Evolutionary conservation across 2,113 vertebrate genomes (phyloP), one percentile per base, ranked within the genome.

Genomic region (Psittacula cyanocephala): DNA sequence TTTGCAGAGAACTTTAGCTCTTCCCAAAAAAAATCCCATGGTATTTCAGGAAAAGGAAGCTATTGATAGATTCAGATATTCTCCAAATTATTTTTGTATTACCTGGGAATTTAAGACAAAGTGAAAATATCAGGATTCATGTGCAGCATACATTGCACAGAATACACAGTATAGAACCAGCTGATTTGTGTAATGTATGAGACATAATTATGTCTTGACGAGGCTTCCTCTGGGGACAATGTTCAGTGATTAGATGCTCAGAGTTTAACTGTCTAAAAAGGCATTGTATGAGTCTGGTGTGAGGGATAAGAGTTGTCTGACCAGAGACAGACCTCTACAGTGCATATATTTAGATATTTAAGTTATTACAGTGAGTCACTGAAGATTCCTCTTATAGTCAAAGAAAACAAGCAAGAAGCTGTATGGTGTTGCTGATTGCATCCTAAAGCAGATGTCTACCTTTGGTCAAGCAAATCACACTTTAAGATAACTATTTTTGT

Each of bases 41-140:
- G 35, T 44, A 35, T 77, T 85, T 55, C 23, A 16, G 57, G 62
- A 17, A 75, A 68, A 64, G 8, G 19, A 27, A 74, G 29, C 4
- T 85, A 8, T 17, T 74, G 55, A 33, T 12, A 75, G 8, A 23
- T 64, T 60, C 29, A 39, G 22, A 9, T 65, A 10, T 14, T 81
- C 23, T 75, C 44, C 23, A 29, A 3, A 1, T 0, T n/a, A 22
- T 19, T 60, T 23, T 15, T n/a, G 1, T 15, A 9, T n/a, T 69
- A 33, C 35, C 25, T 64, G 43, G 8, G 6, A 7, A 69, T 59
- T 74, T 78, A 52, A 43, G 17, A 43, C 9, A 17, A 50, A 88
- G 25, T 17, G 28, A 65, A 65, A 84, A 67, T 53, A 23, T 5
- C 8, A 71, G 50, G 49, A 53, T 60, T 65, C 29, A 8, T 18